phyloP scores from a whole-genome alignment of 2,797 vertebrate genomes.

The Pangasius sanitwongsei region DNA sequence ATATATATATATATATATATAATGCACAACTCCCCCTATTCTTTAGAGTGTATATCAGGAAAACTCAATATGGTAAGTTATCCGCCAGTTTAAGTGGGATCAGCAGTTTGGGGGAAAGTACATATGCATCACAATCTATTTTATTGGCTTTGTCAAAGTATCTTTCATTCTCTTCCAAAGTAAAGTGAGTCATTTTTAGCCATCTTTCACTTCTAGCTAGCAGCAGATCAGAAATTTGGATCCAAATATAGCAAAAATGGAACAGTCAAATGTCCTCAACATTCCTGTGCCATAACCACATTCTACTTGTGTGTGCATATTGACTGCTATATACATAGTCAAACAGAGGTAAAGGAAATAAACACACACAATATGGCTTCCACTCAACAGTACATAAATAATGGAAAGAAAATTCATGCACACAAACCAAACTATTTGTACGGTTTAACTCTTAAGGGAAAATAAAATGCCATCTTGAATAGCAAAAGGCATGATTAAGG shows the following conservation, averaged over 20 bases:
- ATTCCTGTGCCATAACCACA: background rate
- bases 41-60: too few relatives aligned
- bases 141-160: background rate
- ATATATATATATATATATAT: too few relatives aligned
- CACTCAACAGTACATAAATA: background rate
- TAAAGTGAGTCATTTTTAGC: background rate
- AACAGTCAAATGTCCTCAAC: background rate
- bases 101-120: background rate
- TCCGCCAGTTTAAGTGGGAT: background rate
- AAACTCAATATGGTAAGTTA: too few relatives aligned
- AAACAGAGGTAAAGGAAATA: background rate
- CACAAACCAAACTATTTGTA: background rate
- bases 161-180: background rate
- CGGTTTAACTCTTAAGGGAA: background rate
- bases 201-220: background rate
- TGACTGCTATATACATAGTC: background rate
- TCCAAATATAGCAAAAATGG: background rate
- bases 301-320: background rate
- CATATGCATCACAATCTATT: background rate
- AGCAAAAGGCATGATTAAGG: background rate
- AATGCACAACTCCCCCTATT: too few relatives aligned
- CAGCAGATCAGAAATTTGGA: background rate
- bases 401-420: background rate
- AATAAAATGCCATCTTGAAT: background rate
- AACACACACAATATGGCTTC: background rate